These are phyloP conservation scores for Himalopsyche phryganea DNA, from an alignment of 1,140 invertebrate genomes.

Conservation along the genomic window DNA sequence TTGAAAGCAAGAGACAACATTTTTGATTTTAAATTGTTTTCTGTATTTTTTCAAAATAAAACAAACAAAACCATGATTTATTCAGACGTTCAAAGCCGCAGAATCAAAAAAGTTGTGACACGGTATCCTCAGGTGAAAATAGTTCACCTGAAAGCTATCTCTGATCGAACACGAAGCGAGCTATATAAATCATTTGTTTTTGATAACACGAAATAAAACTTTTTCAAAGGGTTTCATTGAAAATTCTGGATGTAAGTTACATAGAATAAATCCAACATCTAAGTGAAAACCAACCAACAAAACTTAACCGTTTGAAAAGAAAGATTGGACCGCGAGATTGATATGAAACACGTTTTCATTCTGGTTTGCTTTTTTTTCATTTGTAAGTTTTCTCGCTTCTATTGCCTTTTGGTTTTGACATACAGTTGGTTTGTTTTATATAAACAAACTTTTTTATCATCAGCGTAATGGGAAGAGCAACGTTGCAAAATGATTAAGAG, in stretches of 20 bases:
- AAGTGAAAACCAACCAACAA: slow-evolving; percentile 24
- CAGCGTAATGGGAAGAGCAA: too few relatives aligned
- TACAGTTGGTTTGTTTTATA: not conserved
- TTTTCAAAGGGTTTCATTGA: slow-evolving; percentile 14
- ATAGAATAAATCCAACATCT: slow-evolving; percentile 26
- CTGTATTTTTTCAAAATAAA: too few relatives aligned
- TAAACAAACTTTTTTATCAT: too few relatives aligned
- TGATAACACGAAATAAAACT: slow-evolving; percentile 5
- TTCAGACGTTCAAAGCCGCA: too few relatives aligned
- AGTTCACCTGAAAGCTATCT: not conserved
- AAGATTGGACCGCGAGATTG: slow-evolving; percentile 33
- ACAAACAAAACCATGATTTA: too few relatives aligned
- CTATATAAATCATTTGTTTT: slow-evolving; percentile 21
- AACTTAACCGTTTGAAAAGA: slow-evolving; percentile 25
- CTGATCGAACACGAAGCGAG: not conserved
- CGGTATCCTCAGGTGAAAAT: too few relatives aligned
- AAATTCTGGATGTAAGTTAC: slow-evolving; percentile 28
- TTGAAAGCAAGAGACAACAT: too few relatives aligned
- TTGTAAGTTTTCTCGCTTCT: slow-evolving; percentile 9
- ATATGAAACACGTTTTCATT: slow-evolving; percentile 34
- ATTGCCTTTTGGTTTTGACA: not conserved
- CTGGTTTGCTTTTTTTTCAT: slow-evolving; percentile 12
- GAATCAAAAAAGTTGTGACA: too few relatives aligned
- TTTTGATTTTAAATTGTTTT: too few relatives aligned
- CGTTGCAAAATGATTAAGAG: too few relatives aligned